These are phyloP conservation scores for Verasper variegatus DNA, from an alignment of 2,113 vertebrate species.

Conservation along the genomic window DNA sequence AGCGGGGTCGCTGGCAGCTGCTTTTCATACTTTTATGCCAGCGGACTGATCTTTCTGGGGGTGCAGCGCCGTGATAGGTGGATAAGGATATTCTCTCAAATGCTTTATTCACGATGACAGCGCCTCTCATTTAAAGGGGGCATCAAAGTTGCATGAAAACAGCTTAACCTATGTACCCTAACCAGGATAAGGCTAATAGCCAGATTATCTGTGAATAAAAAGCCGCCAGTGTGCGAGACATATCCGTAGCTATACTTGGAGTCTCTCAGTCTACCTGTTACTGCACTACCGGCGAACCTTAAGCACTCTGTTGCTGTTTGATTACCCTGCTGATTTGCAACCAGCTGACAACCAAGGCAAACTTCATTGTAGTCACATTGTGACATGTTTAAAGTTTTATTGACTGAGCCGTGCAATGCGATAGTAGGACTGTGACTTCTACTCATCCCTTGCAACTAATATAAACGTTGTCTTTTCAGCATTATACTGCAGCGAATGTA, in stretches of 20 bases:
- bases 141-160: conserved; percentile 62
- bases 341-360: conserved; percentile 19
- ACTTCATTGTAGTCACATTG: conserved; percentile 7
- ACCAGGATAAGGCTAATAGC: conserved; percentile 22
- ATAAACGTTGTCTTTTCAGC: background rate
- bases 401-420: conserved; percentile 5
- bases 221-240: conserved; percentile 2
- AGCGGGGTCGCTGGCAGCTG: conserved; percentile 65
- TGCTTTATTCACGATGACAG: conserved; percentile 57
- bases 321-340: conserved; percentile 39
- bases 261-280: conserved; percentile 11
- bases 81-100: conserved; percentile 53
- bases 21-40: conserved; percentile 59
- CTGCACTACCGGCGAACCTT: conserved; percentile 10
- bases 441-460: background rate
- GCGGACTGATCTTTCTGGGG: conserved; percentile 51
- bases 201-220: conserved; percentile 21
- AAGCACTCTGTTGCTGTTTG: background rate
- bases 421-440: conserved; percentile 7
- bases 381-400: conserved; percentile 33
- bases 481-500: background rate
- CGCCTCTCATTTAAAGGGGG: conserved; percentile 33
- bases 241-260: conserved; percentile 1
- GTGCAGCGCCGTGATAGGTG: conserved; percentile 46
- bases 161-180: conserved; percentile 52